Conservation (phyloP, 2,888 invertebrate species). For the Polymixis flavicincta region DNA sequence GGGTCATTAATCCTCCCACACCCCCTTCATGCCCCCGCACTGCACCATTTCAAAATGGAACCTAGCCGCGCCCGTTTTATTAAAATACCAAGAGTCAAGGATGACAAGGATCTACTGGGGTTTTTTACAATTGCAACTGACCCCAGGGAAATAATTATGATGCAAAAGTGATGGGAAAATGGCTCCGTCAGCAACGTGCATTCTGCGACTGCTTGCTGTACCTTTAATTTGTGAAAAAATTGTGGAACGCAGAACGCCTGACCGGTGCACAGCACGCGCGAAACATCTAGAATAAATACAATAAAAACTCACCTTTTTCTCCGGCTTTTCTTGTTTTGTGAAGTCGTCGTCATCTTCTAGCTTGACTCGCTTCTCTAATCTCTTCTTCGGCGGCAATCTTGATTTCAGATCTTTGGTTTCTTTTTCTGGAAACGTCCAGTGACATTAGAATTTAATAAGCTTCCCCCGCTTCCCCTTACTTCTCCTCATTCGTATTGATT, state of each 20-base stretch:
- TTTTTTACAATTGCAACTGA: background rate
- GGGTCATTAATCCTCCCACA: background rate
- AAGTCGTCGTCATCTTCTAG: constrained; percentile 19
- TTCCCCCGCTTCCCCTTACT: background rate
- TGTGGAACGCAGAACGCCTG: background rate
- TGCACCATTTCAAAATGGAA: constrained; percentile 6
- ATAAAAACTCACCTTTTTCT: constrained; percentile 30
- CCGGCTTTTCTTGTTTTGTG: background rate
- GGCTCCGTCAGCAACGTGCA: background rate
- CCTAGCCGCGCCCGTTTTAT: background rate
- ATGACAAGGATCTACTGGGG: too few relatives aligned
- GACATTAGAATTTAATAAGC: background rate
- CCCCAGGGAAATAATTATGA: background rate
- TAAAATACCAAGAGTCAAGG: background rate
- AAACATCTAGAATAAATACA: background rate
- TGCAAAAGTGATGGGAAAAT: background rate
- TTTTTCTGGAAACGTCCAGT: constrained; percentile 20
- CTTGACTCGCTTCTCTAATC: constrained; percentile 32
- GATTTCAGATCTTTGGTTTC: constrained; percentile 22
- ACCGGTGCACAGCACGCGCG: background rate
- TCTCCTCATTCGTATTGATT: background rate
- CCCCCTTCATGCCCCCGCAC: too few relatives aligned
- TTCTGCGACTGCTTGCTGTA: background rate
- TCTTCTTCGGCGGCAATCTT: constrained; percentile 57
- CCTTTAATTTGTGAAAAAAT: background rate